Conservation (phyloP, 2,113 vertebrate genomes). For the Elaphurus davidianus region DNA sequence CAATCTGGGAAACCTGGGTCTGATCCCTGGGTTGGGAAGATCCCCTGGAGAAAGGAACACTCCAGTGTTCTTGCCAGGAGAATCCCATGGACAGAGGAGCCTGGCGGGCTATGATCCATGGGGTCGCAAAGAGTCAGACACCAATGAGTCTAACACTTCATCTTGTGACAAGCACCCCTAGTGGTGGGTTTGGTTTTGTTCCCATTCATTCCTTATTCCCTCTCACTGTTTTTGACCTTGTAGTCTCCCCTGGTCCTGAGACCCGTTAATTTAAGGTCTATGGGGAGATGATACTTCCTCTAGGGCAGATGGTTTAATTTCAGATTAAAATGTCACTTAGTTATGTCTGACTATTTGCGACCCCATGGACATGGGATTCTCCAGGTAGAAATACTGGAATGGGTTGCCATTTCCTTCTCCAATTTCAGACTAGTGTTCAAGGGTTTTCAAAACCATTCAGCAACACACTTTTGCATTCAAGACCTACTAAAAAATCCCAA, state of each 20-base stretch:
- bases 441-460: background rate
- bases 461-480: background rate
- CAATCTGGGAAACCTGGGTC: background rate
- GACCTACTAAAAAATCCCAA: background rate
- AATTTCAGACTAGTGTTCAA: background rate
- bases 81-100: background rate
- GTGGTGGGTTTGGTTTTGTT: background rate
- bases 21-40: background rate
- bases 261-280: background rate
- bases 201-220: background rate
- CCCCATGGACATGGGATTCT: background rate
- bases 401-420: background rate
- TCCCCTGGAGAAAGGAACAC: background rate
- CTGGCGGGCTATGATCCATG: background rate
- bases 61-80: background rate
- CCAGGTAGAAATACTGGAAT: background rate
- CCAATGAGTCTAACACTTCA: background rate
- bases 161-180: background rate
- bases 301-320: background rate
- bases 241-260: background rate
- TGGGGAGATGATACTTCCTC: background rate
- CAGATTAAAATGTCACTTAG: background rate
- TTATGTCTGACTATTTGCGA: background rate
- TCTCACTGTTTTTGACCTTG: background rate
- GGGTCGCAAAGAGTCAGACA: background rate